Evolutionary conservation across 2,888 invertebrate genomes (phyloP).

Genomic region (Bimastos eiseni): DNA sequence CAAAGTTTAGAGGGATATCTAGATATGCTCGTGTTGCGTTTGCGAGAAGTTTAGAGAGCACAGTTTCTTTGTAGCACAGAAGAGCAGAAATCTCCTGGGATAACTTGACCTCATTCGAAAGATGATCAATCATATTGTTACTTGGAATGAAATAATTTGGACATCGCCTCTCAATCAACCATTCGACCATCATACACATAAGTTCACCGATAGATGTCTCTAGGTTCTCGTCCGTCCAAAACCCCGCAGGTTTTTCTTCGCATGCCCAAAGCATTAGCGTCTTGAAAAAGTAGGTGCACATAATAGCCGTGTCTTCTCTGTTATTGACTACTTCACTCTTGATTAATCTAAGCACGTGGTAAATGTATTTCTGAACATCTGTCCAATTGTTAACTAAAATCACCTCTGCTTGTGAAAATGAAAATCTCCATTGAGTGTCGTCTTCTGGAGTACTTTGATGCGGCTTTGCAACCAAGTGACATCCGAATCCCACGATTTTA

Average conservation of each 20-base stretch:
- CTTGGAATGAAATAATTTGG: neutral
- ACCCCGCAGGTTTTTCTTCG: neutral
- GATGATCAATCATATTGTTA: constrained; percentile 6
- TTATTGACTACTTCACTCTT: neutral
- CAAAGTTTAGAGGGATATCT: neutral
- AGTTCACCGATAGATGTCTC: neutral
- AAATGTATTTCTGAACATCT: neutral
- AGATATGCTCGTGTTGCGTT: neutral
- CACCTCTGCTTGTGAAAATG: neutral
- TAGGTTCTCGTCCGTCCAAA: neutral
- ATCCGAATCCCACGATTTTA: neutral
- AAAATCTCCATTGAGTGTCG: neutral
- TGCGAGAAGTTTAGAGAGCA: neutral
- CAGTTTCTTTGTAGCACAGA: neutral
- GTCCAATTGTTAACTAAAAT: neutral
- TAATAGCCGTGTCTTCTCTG: neutral
- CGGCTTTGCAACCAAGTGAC: neutral
- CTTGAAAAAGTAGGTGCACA: neutral
- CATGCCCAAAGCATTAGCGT: constrained; percentile 5
- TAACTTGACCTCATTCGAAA: neutral
- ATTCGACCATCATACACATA: neutral
- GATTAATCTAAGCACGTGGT: neutral
- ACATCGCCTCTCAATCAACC: neutral
- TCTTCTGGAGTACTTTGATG: neutral
- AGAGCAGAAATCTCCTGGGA: neutral